Evolutionary conservation across 2,888 invertebrate species (phyloP).

Genomic region (Empis stercorea): DNA sequence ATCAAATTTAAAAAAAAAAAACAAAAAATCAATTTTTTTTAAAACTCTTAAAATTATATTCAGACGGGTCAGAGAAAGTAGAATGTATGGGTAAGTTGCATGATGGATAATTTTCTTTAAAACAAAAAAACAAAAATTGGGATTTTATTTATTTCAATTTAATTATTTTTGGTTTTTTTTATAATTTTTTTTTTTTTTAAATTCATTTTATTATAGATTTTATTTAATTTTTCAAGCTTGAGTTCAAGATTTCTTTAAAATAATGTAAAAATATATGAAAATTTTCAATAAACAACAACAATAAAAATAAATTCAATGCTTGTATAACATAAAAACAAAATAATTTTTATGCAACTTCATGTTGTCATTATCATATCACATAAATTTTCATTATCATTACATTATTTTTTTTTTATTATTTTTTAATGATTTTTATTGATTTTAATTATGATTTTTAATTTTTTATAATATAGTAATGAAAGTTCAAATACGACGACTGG

Average conservation of each 20-base stretch:
- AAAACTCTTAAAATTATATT: constrained; percentile 41
- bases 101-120: too few relatives aligned
- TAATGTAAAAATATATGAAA: too few relatives aligned
- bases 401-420: neutral
- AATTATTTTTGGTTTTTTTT: neutral
- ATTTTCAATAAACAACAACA: too few relatives aligned
- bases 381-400: neutral
- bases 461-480: constrained; percentile 19
- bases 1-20: too few relatives aligned
- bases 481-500: constrained; percentile 15
- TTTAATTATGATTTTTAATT: constrained; percentile 7
- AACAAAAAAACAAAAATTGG: too few relatives aligned
- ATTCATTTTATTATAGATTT: constrained; percentile 1
- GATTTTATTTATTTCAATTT: neutral
- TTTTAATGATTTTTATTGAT: neutral
- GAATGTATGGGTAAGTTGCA: constrained; percentile 63
- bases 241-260: too few relatives aligned
- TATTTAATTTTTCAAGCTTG: constrained; percentile 18
- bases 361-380: too few relatives aligned
- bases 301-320: too few relatives aligned
- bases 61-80: constrained; percentile 80
- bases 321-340: too few relatives aligned
- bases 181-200: constrained; percentile 1
- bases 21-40: too few relatives aligned
- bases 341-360: too few relatives aligned